A percentile compares a stretch with the other conserved stretches of the same genome.
Evolutionary conservation across 2,113 vertebrate genomes (phyloP).

Genomic region (Colossoma macropomum): DNA sequence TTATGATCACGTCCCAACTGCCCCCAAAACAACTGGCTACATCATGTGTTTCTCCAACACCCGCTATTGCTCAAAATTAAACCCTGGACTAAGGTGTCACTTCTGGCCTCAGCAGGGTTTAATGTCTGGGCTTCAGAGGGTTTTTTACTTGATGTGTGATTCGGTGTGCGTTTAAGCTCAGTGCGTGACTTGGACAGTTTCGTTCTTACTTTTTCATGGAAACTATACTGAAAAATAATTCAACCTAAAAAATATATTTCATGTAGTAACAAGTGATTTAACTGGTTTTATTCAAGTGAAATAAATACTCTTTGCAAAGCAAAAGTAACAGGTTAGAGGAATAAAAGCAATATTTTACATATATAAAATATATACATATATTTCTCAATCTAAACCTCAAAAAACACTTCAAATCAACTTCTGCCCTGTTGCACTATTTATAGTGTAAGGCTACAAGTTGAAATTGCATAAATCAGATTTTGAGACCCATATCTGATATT

Average conservation of each 20-base stretch:
- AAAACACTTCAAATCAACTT: too few species aligned
- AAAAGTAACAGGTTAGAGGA: too few species aligned
- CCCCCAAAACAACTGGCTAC: constrained; percentile 95
- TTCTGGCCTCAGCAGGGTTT: constrained; percentile 83
- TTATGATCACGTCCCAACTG: constrained; percentile 84
- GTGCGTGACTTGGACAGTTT: not conserved
- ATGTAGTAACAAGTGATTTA: too few species aligned
- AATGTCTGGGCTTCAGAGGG: constrained; percentile 81
- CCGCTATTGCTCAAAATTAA: constrained; percentile 89
- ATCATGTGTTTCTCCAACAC: constrained; percentile 95
- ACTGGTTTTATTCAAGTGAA: too few species aligned
- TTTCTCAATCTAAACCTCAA: too few species aligned
- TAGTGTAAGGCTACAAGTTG: not conserved
- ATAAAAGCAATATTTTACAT: too few species aligned
- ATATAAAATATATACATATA: too few species aligned
- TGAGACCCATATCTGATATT: not conserved
- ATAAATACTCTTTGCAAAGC: too few species aligned
- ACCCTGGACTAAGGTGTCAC: constrained; percentile 89
- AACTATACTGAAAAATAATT: not conserved
- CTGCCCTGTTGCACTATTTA: too few species aligned
- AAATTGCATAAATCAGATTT: not conserved
- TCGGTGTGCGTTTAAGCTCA: not conserved
- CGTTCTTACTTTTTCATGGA: not conserved
- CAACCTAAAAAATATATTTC: too few species aligned
- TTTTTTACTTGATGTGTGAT: not conserved